Conservation (phyloP, 2,888 invertebrate genomes). For the Caenorhabditis macrosperma region DNA sequence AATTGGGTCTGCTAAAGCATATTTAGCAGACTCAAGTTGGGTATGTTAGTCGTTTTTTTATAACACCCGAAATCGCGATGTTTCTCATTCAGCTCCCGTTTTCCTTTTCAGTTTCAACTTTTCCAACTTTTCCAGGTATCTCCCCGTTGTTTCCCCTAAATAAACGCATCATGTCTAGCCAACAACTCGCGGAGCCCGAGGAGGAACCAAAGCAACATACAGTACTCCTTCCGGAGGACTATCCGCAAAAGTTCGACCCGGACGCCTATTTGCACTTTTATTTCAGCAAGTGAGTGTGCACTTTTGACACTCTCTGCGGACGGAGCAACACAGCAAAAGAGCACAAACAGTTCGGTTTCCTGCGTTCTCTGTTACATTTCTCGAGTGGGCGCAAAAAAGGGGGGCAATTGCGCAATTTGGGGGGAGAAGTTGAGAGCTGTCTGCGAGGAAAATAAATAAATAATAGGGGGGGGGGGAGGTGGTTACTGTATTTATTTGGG, state of each 20-base stretch:
- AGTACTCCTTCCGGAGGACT: constrained; percentile 70
- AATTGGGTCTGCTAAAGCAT: no score
- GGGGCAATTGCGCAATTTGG: background rate
- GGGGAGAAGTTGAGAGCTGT: background rate
- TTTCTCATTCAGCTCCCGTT: background rate
- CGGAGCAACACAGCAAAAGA: no score
- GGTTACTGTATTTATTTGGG: background rate
- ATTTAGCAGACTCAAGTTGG: no score
- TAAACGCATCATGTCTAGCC: constrained; percentile 45
- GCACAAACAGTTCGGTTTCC: no score
- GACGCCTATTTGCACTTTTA: constrained; percentile 76
- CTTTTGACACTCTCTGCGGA: background rate
- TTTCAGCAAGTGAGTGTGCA: constrained; percentile 74
- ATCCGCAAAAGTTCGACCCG: constrained; percentile 73
- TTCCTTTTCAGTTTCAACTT: background rate
- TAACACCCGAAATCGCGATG: no score
- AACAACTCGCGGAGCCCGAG: background rate
- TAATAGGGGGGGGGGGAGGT: background rate
- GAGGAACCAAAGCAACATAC: constrained; percentile 7
- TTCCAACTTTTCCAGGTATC: background rate
- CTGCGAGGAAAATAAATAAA: background rate
- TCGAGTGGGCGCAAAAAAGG: background rate
- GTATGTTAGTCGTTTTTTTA: background rate
- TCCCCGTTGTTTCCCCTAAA: no score
- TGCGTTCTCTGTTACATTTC: no score